These are phyloP conservation scores for Microcebus tavaratra DNA, from an alignment of 2,113 vertebrate species.

Conservation along the genomic window DNA sequence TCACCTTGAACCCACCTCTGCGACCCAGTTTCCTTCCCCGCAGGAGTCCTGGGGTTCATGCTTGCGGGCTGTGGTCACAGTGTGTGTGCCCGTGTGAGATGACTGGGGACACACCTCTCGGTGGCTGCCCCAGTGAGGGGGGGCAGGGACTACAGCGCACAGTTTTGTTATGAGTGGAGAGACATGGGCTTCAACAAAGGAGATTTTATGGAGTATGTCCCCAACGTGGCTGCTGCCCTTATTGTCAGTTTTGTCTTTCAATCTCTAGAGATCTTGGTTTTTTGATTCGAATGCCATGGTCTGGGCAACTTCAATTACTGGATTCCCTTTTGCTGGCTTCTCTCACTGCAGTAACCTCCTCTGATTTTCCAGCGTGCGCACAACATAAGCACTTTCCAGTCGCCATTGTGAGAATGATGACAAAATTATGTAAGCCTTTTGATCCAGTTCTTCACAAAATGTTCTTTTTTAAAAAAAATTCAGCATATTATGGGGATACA, in stretches of 20 bases:
- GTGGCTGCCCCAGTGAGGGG: accelerated
- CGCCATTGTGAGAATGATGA: background rate
- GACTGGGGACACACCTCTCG: accelerated
- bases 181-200: accelerated
- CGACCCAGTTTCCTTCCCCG: accelerated
- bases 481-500: no score
- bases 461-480: no score
- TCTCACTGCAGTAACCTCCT: background rate
- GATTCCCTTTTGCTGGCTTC: background rate
- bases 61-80: accelerated
- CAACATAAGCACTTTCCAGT: background rate
- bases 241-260: background rate
- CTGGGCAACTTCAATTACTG: background rate
- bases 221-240: accelerated
- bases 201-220: accelerated
- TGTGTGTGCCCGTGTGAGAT: background rate
- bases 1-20: accelerated
- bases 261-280: background rate
- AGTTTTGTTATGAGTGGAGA: no score
- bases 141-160: no score
- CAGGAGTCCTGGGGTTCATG: accelerated
- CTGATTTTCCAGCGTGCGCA: background rate
- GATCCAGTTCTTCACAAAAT: background rate
- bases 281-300: background rate
- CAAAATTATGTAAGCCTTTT: background rate